A percentile compares a stretch with the other conserved stretches of the same genome.
phyloP scores from a whole-genome alignment of 2,888 invertebrate species.

The Oligia strigilis region DNA sequence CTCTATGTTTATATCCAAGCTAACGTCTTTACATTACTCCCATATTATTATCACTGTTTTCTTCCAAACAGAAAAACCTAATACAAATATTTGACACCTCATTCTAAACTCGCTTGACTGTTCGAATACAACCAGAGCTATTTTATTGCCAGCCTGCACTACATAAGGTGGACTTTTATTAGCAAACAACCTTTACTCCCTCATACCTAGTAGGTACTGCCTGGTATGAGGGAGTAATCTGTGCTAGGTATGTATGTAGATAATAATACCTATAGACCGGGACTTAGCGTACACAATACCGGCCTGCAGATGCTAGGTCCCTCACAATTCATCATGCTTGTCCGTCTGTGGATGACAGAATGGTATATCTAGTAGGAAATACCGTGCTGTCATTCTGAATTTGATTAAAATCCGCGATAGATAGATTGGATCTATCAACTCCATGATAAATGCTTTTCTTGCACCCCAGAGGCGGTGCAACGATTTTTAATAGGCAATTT shows the following conservation, averaged over 20 bases:
- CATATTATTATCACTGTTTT: no score
- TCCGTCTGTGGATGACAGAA: constrained; percentile 36
- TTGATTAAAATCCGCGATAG: constrained; percentile 18
- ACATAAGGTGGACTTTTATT: no score
- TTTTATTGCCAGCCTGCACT: no score
- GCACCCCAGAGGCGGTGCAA: background rate
- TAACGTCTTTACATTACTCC: no score
- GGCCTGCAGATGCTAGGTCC: constrained; percentile 5
- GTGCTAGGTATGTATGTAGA: background rate
- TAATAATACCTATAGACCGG: background rate
- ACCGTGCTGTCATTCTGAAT: constrained; percentile 14
- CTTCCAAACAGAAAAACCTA: no score
- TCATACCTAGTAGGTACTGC: no score
- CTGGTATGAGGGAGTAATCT: background rate
- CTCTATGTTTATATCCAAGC: no score
- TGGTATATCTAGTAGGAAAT: constrained; percentile 15
- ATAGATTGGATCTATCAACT: background rate
- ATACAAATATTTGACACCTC: no score
- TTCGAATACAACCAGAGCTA: no score
- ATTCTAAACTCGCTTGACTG: no score
- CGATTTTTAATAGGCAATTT: constrained; percentile 4
- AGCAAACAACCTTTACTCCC: no score
- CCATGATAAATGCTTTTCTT: background rate
- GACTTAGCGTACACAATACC: background rate
- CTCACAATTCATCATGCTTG: constrained; percentile 33